Evolutionary conservation across 2,888 invertebrate species (phyloP), one percentile per base, ranked within the genome.

Genomic region (Eugnorisma glareosa): DNA sequence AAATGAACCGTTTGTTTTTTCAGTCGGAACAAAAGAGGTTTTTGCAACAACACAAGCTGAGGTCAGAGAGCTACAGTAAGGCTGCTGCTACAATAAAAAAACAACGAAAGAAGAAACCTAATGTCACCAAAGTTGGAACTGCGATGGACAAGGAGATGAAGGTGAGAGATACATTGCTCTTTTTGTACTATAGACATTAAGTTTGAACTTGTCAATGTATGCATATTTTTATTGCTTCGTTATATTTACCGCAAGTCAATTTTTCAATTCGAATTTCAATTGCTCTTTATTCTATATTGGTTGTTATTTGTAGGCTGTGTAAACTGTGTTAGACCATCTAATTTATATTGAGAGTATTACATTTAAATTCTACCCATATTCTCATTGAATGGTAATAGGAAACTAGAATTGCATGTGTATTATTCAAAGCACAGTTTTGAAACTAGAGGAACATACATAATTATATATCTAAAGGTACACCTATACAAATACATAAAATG

Each of bases 1-100:
- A 79, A 73, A 72, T 84, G 11, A 73, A 54, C 64, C 28, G 35
- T 78, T 67, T 84, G 48, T 86, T 73, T 77, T 94, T 96, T 45
- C 97, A 98, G 98, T 98, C 98, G 86, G 99, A 99, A 94, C 99
- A 99, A 95, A 99, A 99, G 95, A 98, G 99, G 92, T 99, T 99
- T 94, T 96, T 99, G 85, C 98, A 99, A 94, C 99, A 99, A 95
- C 99, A 99, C 96, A 99, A 99, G 94, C 98, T 98, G 87, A 97
- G 98, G 84, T 98, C 98, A 77, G 99, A 99, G 92, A 98, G 98
- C 83, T 99, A 99, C 96, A 98, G 98, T 94, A 99, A 99, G 95
- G 99, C 99, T 2, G 98, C 98, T 0, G 98, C 98, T 21, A 98
- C 98, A 78, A 99, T 99, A 97, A 99, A 99, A 95, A 99, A 99